phyloP scores from a whole-genome alignment of 1,140 invertebrate genomes.

The Drosophila virilis region DNA sequence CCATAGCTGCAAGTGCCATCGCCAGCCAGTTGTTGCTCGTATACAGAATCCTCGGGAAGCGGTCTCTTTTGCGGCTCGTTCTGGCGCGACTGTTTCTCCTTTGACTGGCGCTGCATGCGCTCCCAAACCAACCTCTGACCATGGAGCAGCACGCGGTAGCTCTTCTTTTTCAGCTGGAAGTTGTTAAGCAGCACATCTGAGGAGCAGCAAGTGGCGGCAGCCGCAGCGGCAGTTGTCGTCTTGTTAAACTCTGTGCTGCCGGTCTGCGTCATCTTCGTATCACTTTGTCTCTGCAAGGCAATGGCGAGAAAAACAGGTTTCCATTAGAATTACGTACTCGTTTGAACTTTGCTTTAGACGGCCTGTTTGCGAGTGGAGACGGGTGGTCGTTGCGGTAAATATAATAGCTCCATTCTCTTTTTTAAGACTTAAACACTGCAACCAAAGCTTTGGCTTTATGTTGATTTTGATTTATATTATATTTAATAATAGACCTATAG shows the following conservation, averaged over 20 bases:
- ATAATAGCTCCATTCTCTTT: slow-evolving; percentile 30
- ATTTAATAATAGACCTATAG: not conserved
- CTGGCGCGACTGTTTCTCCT: slow-evolving; percentile 64
- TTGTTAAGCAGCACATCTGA: slow-evolving; percentile 86
- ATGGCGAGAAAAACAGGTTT: slow-evolving; percentile 60
- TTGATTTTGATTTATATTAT: not conserved
- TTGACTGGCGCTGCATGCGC: slow-evolving; percentile 48
- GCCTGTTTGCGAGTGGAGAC: not conserved
- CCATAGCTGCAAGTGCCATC: slow-evolving; percentile 43
- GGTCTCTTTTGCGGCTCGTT: slow-evolving; percentile 80
- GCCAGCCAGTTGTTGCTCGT: slow-evolving; percentile 82
- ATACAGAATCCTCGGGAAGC: slow-evolving; percentile 28
- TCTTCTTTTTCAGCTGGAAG: slow-evolving; percentile 87
- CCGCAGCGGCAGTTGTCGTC: slow-evolving; percentile 33
- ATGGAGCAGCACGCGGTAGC: slow-evolving; percentile 88
- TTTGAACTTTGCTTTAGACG: not conserved
- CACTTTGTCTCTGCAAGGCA: slow-evolving; percentile 51
- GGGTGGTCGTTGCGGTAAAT: slow-evolving; percentile 5
- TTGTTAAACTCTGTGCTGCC: slow-evolving; percentile 46
- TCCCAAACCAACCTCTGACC: slow-evolving; percentile 88
- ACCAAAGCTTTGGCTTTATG: slow-evolving; percentile 2
- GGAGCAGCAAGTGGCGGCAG: slow-evolving; percentile 3
- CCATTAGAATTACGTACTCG: slow-evolving; percentile 53
- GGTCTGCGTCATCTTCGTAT: slow-evolving; percentile 58
- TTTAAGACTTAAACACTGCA: slow-evolving; percentile 6